Base-by-base conservation (phyloP, 1,140 invertebrate genomes). In the Sycophaga agraensis region DNA sequence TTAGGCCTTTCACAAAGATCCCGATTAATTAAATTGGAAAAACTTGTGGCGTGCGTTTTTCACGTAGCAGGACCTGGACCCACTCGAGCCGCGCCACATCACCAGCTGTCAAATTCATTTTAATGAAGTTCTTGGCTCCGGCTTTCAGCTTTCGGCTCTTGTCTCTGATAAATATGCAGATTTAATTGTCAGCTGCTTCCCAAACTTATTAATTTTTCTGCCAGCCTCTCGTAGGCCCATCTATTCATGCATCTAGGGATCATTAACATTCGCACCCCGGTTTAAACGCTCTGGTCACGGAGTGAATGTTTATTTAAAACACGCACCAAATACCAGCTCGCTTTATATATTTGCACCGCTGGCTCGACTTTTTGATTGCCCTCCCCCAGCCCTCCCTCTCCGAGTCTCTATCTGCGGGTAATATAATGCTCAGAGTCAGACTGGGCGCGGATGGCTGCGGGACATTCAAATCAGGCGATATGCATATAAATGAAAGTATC, bases 21-120 rank as follows among this genome's bases (percentile, higher is more conserved):
- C 24, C 8, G 31, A 45, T 56, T 37, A 56, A 56, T 56, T 46
- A 28, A 39, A 46, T 58, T 58, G 21, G 31, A 17, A 19, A 55
- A 55, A 39, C 55, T 58, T 49, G 34, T n/a, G n/a, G n/a, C n/a
- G 21, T 19, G 26, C 43, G 26, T n/a, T 58, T 58, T 58, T 58
- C 45, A 48, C 39, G 17, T 48, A 14, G 39, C 37, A 37, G 21
- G 16, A n/a, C n/a, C n/a, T n/a, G n/a, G n/a, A n/a, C 31, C 31
- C 31, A 12, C n/a, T n/a, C n/a, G n/a, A n/a, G n/a, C n/a, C n/a
- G n/a, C n/a, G n/a, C n/a, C n/a, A n/a, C n/a, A n/a, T n/a, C n/a
- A n/a, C n/a, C n/a, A n/a, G n/a, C n/a, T n/a, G 31, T 12, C 12
- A 46, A 46, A 46, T 46, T 46, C 43, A 24, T 22, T 46, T 24